phyloP scores from a whole-genome alignment of 2,888 invertebrate genomes.

The Acronicta aceris region DNA sequence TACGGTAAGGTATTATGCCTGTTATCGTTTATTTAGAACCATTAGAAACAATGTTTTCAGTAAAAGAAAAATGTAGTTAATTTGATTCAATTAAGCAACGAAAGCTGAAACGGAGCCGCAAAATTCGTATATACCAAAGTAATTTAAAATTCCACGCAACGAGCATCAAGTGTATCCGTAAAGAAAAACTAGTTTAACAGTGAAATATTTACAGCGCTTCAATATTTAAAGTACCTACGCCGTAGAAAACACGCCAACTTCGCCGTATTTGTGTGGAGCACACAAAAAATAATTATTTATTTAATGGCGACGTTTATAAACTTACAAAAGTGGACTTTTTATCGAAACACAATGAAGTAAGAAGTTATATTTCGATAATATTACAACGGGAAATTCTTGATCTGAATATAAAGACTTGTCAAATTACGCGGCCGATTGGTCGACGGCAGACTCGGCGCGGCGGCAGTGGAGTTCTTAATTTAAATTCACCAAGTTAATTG shows the following conservation, averaged over 20 bases:
- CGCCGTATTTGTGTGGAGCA: constrained; percentile 42
- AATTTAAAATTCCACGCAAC: constrained; percentile 20
- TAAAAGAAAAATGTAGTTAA: background rate
- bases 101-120: constrained; percentile 21
- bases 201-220: constrained; percentile 50
- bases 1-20: no score
- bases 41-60: no score
- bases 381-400: constrained; percentile 50
- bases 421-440: constrained; percentile 65
- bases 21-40: no score
- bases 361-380: constrained; percentile 47
- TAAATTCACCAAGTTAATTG: constrained; percentile 67
- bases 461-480: constrained; percentile 65
- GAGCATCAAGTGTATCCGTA: constrained; percentile 13
- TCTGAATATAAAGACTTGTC: constrained; percentile 61
- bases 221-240: constrained; percentile 45
- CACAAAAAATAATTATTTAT: constrained; percentile 47
- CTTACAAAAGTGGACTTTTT: constrained; percentile 44
- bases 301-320: constrained; percentile 44
- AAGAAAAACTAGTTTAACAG: constrained; percentile 35
- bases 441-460: constrained; percentile 34
- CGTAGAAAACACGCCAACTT: constrained; percentile 43
- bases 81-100: background rate
- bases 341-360: constrained; percentile 39
- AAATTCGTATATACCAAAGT: constrained; percentile 22